Percentiles rank a stretch among this genome's conserved stretches.
These are phyloP conservation scores for Morone chrysops DNA, from an alignment of 2,113 vertebrate genomes.

Conservation along the genomic window DNA sequence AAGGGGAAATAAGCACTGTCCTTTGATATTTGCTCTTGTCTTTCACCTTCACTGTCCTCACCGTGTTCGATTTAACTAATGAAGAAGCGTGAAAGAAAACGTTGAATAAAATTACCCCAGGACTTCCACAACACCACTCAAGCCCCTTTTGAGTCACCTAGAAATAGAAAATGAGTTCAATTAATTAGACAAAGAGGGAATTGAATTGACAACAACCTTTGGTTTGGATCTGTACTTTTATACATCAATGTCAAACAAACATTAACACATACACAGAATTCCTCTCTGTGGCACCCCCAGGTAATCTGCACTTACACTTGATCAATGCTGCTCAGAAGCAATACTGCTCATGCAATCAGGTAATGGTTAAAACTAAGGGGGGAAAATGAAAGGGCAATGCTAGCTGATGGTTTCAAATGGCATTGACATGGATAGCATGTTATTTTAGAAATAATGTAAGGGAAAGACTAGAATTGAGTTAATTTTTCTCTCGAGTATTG, in stretches of 20 bases:
- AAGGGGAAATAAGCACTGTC: not conserved
- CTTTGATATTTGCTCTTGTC: not conserved
- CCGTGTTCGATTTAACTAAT: not conserved
- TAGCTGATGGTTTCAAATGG: not conserved
- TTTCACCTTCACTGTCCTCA: not conserved
- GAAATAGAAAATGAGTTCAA: conserved; percentile 56
- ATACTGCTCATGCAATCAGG: not conserved
- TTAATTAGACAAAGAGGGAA: conserved; percentile 20
- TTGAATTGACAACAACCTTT: not conserved
- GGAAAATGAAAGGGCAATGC: not conserved
- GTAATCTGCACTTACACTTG: no score
- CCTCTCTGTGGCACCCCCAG: not conserved
- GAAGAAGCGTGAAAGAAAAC: not conserved
- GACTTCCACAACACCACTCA: conserved; percentile 2
- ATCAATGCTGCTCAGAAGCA: not conserved
- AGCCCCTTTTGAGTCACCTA: conserved; percentile 65
- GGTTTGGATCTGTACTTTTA: not conserved
- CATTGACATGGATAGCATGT: not conserved
- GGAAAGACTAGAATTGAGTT: no score
- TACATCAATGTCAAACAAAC: not conserved
- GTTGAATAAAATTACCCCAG: conserved; percentile 23
- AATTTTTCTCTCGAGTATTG: no score
- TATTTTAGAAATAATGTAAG: not conserved
- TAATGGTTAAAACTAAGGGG: not conserved
- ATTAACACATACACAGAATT: not conserved